A percentile compares a stretch with the other conserved stretches of the same genome.
phyloP scores from a whole-genome alignment of 2,113 vertebrate species.

The Alosa alosa region DNA sequence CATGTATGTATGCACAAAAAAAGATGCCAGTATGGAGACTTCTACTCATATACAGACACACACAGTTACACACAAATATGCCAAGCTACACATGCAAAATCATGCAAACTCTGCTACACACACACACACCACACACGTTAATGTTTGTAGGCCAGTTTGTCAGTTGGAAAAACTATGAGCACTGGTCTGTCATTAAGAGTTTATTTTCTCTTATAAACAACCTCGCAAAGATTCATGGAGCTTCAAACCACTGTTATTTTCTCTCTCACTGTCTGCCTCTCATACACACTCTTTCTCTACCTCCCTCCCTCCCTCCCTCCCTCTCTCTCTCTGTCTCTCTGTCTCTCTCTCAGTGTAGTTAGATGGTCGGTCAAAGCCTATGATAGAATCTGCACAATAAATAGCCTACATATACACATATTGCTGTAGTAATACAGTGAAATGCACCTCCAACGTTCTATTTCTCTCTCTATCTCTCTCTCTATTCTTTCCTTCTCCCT shows the following conservation, averaged over 20 bases:
- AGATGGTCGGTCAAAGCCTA: background rate
- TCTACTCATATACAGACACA: background rate
- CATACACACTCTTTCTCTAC: background rate
- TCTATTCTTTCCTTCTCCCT: background rate
- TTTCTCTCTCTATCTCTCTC: background rate
- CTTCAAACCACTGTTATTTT: background rate
- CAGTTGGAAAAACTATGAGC: background rate
- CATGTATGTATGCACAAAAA: background rate
- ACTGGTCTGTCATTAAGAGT: constrained; percentile 31
- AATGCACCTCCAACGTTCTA: background rate
- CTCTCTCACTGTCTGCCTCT: background rate
- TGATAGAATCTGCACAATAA: background rate
- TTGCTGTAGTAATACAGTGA: background rate
- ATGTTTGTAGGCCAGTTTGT: background rate
- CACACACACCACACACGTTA: background rate
- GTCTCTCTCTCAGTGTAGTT: background rate
- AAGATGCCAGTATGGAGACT: background rate
- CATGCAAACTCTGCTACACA: background rate
- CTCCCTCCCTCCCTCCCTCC: background rate
- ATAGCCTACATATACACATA: background rate
- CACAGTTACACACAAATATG: background rate
- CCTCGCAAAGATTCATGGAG: constrained; percentile 20
- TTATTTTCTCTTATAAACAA: constrained; percentile 32
- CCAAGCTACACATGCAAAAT: background rate
- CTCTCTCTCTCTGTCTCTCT: background rate